phyloP scores from a whole-genome alignment of 2,113 vertebrate genomes.

The Paralichthys olivaceus region DNA sequence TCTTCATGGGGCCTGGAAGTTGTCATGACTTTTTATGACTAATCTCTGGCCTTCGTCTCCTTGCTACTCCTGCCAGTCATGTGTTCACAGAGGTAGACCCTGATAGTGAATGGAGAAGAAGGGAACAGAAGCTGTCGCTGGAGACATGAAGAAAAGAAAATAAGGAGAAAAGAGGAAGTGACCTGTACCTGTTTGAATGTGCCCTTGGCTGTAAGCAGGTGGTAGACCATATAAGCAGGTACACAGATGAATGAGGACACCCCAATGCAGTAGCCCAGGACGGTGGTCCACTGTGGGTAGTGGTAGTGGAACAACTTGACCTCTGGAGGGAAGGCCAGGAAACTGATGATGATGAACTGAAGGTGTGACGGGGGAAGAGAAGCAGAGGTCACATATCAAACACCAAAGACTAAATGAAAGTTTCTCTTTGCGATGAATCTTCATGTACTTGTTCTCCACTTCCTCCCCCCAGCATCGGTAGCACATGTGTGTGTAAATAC shows the following conservation, averaged over 20 bases:
- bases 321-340: conserved; percentile 90
- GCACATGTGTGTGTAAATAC: background rate
- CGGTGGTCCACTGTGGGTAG: conserved; percentile 92
- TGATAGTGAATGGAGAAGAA: background rate
- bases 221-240: conserved; percentile 91
- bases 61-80: background rate
- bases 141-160: background rate
- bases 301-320: conserved; percentile 91
- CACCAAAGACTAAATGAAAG: background rate
- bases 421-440: background rate
- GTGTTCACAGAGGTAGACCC: background rate
- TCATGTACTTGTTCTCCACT: no score
- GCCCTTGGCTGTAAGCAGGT: conserved; percentile 89
- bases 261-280: conserved; percentile 94
- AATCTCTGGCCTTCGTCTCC: conserved; percentile 39
- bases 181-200: conserved; percentile 93
- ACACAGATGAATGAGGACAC: conserved; percentile 95
- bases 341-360: conserved; percentile 96
- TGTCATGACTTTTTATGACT: conserved; percentile 20
- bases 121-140: background rate
- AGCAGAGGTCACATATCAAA: background rate
- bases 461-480: background rate
- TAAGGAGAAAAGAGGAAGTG: background rate
- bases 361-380: conserved; percentile 26
- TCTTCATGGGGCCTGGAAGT: conserved; percentile 8